Evolutionary conservation across 2,888 invertebrate species (phyloP).

Genomic region (Ceramica pisi): DNA sequence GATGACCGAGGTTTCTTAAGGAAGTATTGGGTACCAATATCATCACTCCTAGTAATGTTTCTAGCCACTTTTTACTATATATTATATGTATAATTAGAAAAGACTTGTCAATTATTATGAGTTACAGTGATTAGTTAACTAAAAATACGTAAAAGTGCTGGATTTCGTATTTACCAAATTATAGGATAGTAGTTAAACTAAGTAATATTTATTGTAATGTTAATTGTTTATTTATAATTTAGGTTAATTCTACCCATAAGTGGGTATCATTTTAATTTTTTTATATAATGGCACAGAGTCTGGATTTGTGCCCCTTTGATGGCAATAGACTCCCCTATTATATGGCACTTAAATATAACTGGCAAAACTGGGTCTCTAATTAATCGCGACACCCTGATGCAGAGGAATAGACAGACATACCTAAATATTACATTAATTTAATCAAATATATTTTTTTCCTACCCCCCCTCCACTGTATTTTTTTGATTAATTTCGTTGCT

Average conservation of each 20-base stretch:
- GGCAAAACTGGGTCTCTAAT: too few relatives aligned
- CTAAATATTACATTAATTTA: too few relatives aligned
- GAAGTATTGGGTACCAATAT: slow-evolving; percentile 85
- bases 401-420: too few relatives aligned
- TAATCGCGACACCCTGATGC: too few relatives aligned
- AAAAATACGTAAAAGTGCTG: slow-evolving; percentile 36
- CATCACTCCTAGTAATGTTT: slow-evolving; percentile 74
- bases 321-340: too few relatives aligned
- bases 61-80: slow-evolving; percentile 74
- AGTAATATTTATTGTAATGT: not conserved
- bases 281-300: not conserved
- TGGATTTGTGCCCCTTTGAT: too few relatives aligned
- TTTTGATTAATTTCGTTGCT: too few relatives aligned
- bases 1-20: slow-evolving; percentile 83
- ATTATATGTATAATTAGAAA: slow-evolving; percentile 60
- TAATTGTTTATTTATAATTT: slow-evolving; percentile 9
- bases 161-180: slow-evolving; percentile 25
- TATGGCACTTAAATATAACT: too few relatives aligned
- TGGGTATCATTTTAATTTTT: slow-evolving; percentile 11
- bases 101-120: slow-evolving; percentile 39
- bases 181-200: not conserved
- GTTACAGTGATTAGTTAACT: slow-evolving; percentile 13
- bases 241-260: not conserved
- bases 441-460: too few relatives aligned
- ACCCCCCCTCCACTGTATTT: too few relatives aligned